phyloP scores from a whole-genome alignment of 2,797 vertebrate genomes.

The Parauchenoglanis punctatus region DNA sequence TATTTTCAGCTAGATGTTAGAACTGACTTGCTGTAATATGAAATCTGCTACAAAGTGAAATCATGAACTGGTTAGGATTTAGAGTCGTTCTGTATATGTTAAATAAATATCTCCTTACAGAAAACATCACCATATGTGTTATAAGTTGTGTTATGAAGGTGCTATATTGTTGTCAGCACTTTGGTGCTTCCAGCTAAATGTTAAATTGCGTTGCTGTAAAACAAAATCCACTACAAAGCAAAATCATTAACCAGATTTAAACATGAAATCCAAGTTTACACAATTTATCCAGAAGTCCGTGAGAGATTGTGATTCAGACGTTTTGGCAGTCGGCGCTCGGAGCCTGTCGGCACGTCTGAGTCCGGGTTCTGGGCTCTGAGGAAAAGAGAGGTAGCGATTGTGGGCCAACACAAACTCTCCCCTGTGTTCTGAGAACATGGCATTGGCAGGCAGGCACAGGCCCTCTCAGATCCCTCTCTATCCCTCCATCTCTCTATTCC shows the following conservation, averaged over 20 bases:
- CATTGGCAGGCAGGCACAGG: conserved; percentile 64
- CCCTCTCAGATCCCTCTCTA: conserved; percentile 24
- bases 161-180: neutral
- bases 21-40: neutral
- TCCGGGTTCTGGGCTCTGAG: conserved; percentile 32
- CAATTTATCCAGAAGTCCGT: neutral
- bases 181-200: neutral
- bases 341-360: conserved; percentile 40
- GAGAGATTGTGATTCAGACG: conserved; percentile 34
- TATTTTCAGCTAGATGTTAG: neutral
- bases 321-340: conserved; percentile 21
- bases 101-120: too few relatives aligned
- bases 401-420: conserved; percentile 70
- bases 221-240: neutral
- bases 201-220: neutral
- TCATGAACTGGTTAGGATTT: neutral
- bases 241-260: neutral
- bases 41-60: neutral
- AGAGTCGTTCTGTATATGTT: too few relatives aligned
- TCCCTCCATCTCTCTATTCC: conserved; percentile 35
- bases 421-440: conserved; percentile 65
- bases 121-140: too few relatives aligned
- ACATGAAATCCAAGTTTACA: neutral
- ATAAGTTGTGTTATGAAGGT: neutral
- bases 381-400: conserved; percentile 65